Percentiles rank a stretch among this genome's conserved stretches.
Evolutionary conservation across 2,888 invertebrate species (phyloP).

Genomic region (Pseudoips prasinana): DNA sequence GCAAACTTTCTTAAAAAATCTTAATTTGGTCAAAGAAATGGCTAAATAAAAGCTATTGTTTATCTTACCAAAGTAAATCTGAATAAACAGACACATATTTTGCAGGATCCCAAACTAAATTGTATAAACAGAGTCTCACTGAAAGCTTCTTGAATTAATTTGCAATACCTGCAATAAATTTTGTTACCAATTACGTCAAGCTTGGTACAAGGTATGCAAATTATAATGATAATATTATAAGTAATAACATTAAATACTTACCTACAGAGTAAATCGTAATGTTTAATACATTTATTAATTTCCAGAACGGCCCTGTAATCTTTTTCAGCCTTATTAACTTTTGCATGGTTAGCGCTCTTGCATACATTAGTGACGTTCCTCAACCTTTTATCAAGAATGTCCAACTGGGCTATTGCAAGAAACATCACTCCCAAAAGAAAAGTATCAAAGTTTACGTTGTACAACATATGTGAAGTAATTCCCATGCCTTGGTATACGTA

Average conservation of each 20-base stretch:
- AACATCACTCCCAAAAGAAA: conserved; percentile 56
- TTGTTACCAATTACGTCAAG: neutral
- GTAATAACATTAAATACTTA: conserved; percentile 23
- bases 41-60: too few species aligned
- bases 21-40: too few species aligned
- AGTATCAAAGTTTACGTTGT: conserved; percentile 51
- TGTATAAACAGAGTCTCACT: conserved; percentile 52
- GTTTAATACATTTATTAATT: conserved; percentile 47
- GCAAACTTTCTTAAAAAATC: neutral
- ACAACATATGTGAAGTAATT: conserved; percentile 50
- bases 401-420: conserved; percentile 54
- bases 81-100: conserved; percentile 59
- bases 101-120: conserved; percentile 53
- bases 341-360: conserved; percentile 2
- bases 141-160: conserved; percentile 49
- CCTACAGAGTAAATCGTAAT: conserved; percentile 49
- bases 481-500: conserved; percentile 55
- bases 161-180: conserved; percentile 48
- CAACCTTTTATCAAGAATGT: conserved; percentile 48
- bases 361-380: conserved; percentile 35
- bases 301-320: conserved; percentile 29
- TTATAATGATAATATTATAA: too few species aligned
- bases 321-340: conserved; percentile 6
- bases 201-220: neutral
- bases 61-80: conserved; percentile 58